Evolutionary conservation across 1,140 invertebrate species (phyloP).

Genomic region (Drosophila malerkotliana): DNA sequence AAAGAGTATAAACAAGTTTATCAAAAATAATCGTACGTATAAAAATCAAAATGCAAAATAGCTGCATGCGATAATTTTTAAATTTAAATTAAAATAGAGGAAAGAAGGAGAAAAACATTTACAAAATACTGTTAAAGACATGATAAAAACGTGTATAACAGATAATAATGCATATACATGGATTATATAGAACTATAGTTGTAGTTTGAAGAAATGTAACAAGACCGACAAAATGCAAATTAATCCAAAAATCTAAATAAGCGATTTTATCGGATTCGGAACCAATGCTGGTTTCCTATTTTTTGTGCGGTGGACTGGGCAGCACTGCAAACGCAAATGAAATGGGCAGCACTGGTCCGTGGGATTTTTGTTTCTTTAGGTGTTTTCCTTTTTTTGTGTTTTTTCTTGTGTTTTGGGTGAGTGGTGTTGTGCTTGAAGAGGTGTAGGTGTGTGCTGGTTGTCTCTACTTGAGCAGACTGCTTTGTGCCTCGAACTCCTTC

Average conservation of each 20-base stretch:
- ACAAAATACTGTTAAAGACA: constrained; percentile 57
- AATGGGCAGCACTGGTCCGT: constrained; percentile 60
- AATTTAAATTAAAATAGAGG: constrained; percentile 29
- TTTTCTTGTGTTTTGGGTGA: background rate
- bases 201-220: constrained; percentile 46
- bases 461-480: constrained; percentile 72
- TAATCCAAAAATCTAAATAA: constrained; percentile 54
- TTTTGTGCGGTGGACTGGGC: constrained; percentile 52
- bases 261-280: constrained; percentile 36
- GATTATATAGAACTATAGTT: constrained; percentile 34
- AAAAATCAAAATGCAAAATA: constrained; percentile 56
- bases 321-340: constrained; percentile 72
- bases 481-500: constrained; percentile 78
- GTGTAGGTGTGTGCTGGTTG: constrained; percentile 25
- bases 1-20: constrained; percentile 17
- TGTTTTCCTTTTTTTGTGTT: constrained; percentile 7
- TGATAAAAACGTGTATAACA: constrained; percentile 55
- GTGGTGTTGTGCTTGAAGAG: constrained; percentile 16
- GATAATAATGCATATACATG: constrained; percentile 41
- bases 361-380: constrained; percentile 12
- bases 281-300: constrained; percentile 28
- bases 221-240: constrained; percentile 69
- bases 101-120: constrained; percentile 41
- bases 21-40: constrained; percentile 42
- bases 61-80: constrained; percentile 30